Evolutionary conservation across 2,797 vertebrate genomes (phyloP), one percentile per base, ranked within the genome.

Genomic region (Cetoscarus ocellatus): DNA sequence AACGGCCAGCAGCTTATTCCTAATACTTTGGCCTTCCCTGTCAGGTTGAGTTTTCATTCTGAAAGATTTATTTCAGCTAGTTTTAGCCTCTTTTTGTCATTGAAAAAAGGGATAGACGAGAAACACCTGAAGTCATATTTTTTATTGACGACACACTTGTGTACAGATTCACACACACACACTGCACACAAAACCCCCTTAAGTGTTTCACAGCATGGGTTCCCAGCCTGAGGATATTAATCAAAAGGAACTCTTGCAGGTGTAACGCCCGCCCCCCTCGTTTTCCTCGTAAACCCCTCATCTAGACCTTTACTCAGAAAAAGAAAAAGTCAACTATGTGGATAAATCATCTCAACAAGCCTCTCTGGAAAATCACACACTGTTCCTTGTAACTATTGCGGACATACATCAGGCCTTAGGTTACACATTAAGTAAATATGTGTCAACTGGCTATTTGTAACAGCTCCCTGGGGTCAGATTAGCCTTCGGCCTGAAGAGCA

Each of bases 391-490:
- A 83, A 80, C 67, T 69, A 48, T 71, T 62, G 47, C 40, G 81
- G 68, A 56, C 70, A 87, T 80, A 81, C 71, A 87, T 82, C 73
- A 80, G 49, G n/a, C 56, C 66, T 80, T 57, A 56, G 65, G 71
- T 86, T 84, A 64, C 71, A 54, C 38, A 36, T 70, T 70, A 56
- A 79, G 70, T 84, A 84, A 82, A 86, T 79, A 79, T 68, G 58
- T 70, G 85, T 88, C 82, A 78, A 66, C 75, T 53, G 58, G 69
- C 66, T 56, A 63, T 61, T 69, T 34, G 54, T 78, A 78, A 87
- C 48, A 48, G 76, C 64, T 88, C 89, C 88, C 87, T 10, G 18
- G 42, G 77, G 91, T 77, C 74, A 71, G 64, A 82, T 92, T 89
- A 91, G 71, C 84, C 83, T 77, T 68, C 74, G 67, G 77, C 61